Conservation (phyloP, 2,113 vertebrate genomes). For the Tragulus kanchil region DNA sequence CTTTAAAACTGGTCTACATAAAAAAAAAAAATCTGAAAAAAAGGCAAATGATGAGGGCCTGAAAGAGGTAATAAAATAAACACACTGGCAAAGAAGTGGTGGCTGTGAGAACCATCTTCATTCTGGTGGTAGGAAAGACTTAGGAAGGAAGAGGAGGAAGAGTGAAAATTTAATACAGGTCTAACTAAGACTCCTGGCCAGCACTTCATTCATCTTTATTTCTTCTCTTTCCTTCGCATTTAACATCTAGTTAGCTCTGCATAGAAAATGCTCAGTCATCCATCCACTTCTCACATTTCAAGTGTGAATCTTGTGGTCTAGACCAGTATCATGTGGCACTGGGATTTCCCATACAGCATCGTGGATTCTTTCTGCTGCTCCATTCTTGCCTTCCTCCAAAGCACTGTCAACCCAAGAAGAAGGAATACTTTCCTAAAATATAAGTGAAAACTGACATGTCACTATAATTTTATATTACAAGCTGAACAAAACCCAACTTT, state of each 20-base stretch:
- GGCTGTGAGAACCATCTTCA: neutral
- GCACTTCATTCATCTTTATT: neutral
- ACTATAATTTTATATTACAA: neutral
- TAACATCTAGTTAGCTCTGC: neutral
- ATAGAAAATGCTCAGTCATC: neutral
- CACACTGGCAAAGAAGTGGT: neutral
- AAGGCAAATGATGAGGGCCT: neutral
- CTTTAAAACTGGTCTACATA: neutral
- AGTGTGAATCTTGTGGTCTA: too few relatives aligned
- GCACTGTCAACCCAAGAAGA: neutral
- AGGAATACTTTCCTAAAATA: neutral
- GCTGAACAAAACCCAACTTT: neutral
- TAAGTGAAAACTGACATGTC: neutral
- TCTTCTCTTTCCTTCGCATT: neutral
- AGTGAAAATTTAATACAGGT: neutral
- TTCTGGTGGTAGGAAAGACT: neutral
- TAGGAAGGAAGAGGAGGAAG: neutral
- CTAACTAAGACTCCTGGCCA: neutral
- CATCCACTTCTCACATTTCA: neutral
- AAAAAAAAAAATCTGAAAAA: neutral
- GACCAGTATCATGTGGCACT: rapidly evolving
- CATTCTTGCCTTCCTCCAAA: neutral
- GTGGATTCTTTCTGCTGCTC: neutral
- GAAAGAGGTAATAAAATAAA: neutral
- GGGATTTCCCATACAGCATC: too few relatives aligned